Evolutionary conservation across 2,113 vertebrate genomes (phyloP), one percentile per base, ranked within the genome.

Genomic region (Tychaedon coryphoeus): DNA sequence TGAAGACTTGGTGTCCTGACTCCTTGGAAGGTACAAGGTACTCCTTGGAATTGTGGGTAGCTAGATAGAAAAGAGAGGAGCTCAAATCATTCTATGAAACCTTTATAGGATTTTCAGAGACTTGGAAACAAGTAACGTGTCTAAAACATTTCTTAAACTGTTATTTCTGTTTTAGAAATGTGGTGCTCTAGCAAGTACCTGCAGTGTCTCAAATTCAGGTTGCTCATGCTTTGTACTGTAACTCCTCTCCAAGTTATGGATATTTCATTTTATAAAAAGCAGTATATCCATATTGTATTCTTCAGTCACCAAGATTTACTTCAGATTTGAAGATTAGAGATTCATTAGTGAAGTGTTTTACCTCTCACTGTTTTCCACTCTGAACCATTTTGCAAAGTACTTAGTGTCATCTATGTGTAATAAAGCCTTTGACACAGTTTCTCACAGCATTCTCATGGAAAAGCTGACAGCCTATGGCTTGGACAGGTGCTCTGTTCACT

Each of bases 381-480:
- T 48, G 19, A 48, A 16, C 25, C 29, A 15, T 57, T 85, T 42
- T 4, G 19, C 19, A 10, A 24, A 42, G 6, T 57, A 24, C 19
- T 19, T 65, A 3, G 15, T 57, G 25, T 71, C 1, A 0, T 31
- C 25, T 57, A 0, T 2, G 3, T 48, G 31, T 25, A 42, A 8
- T 36, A 50, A 58, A 38, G 43, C 26, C 12, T 50, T 65, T 45
- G 50, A 29, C 14, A 22, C 5, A 13, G 43, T 45, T 45, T 45
- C 43, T 19, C 43, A 45, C 43, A 45, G 19, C 43, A 20, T 45
- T 45, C 43, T 45, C 43, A 45, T 45, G 43, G 43, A 20, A 45
- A 45, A 45, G 20, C 6, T 58, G 51, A 1, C 19, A 58, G 15
- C 15, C 43, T 3, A 1, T 26, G 36, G 10, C 10, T 43, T 80